Conservation (phyloP, 2,888 invertebrate species). For the Chrysina gloriosa region DNA sequence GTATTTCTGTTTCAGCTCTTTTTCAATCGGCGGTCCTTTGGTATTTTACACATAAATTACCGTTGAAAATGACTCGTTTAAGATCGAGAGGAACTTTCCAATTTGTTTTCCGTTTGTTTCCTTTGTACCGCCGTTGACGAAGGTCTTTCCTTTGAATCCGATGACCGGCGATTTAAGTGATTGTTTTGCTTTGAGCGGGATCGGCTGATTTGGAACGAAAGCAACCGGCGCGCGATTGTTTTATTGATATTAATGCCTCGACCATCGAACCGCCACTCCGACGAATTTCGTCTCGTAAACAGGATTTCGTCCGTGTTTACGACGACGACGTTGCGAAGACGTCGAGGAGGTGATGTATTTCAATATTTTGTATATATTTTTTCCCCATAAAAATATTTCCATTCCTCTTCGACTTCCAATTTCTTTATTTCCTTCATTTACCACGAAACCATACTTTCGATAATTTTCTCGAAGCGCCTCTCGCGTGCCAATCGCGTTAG, state of each 20-base stretch:
- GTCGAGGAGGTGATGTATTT: too few species aligned
- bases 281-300: too few species aligned
- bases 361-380: too few species aligned
- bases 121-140: slow-evolving; percentile 37
- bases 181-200: slow-evolving; percentile 40
- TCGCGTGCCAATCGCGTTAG: too few species aligned
- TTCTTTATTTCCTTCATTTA: too few species aligned
- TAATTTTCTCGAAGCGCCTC: too few species aligned
- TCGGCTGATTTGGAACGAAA: slow-evolving; percentile 31
- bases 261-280: background rate
- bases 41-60: slow-evolving; percentile 34
- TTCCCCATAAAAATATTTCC: too few species aligned
- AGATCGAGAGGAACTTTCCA: slow-evolving; percentile 22
- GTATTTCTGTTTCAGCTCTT: background rate
- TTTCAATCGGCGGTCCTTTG: slow-evolving; percentile 8
- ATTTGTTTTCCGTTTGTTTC: slow-evolving; percentile 33
- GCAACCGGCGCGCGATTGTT: slow-evolving; percentile 3
- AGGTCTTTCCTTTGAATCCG: slow-evolving; percentile 34
- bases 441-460: too few species aligned
- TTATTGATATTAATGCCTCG: slow-evolving; percentile 33
- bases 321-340: too few species aligned
- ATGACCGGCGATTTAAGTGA: slow-evolving; percentile 36
- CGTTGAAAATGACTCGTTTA: slow-evolving; percentile 29
- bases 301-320: too few species aligned
- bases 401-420: too few species aligned